phyloP scores from a whole-genome alignment of 1,140 invertebrate species.

The Melipona quadrifasciata region DNA sequence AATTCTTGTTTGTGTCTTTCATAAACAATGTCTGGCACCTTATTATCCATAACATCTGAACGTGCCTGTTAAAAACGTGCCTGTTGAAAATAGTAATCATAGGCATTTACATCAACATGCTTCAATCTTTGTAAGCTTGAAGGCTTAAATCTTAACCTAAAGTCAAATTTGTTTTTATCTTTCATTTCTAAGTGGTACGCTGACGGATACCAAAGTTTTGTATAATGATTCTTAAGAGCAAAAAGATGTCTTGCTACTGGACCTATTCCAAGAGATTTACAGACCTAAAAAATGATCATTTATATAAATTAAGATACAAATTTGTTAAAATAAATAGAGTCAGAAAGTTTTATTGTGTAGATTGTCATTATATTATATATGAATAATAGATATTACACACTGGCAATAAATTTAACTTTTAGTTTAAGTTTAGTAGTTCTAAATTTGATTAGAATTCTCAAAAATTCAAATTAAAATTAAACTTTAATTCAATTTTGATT shows the following conservation, averaged over 20 bases:
- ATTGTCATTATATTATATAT: neutral
- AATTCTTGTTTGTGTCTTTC: constrained; percentile 88
- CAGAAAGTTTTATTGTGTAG: neutral
- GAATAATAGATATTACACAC: neutral
- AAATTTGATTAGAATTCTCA: neutral
- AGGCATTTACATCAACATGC: constrained; percentile 87
- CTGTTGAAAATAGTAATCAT: constrained; percentile 94
- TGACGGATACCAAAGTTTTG: constrained; percentile 85
- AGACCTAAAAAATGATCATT: constrained; percentile 79
- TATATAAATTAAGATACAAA: neutral
- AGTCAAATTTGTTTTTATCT: constrained; percentile 84
- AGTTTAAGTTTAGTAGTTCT: neutral
- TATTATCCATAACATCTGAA: constrained; percentile 89
- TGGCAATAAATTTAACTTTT: neutral
- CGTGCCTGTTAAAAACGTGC: constrained; percentile 91
- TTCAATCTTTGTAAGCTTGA: constrained; percentile 85
- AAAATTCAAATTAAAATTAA: neutral
- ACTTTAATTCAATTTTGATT: neutral
- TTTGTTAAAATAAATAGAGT: neutral
- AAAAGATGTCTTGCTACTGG: constrained; percentile 90
- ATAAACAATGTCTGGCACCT: constrained; percentile 89
- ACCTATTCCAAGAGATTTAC: constrained; percentile 87
- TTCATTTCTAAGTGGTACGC: constrained; percentile 81
- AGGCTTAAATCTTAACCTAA: constrained; percentile 90
- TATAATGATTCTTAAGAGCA: constrained; percentile 85